Percentiles rank a stretch among this genome's conserved stretches.
Evolutionary conservation across 2,113 vertebrate species (phyloP).

Genomic region (Rana temporaria): DNA sequence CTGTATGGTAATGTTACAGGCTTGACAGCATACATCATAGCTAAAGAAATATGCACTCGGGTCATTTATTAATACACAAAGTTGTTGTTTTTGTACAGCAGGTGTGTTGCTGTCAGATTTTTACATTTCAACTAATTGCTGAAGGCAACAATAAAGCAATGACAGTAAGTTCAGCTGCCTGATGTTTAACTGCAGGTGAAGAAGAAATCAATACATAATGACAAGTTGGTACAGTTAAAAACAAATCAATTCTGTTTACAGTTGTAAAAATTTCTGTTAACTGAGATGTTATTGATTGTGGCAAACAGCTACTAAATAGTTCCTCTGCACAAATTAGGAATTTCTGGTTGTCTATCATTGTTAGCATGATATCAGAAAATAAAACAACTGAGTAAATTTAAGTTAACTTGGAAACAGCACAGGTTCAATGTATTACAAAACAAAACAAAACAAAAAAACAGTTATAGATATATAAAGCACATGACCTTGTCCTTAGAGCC

Average conservation of each 20-base stretch:
- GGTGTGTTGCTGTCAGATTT: not conserved
- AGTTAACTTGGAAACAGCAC: too few relatives aligned
- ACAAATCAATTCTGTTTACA: constrained; percentile 55
- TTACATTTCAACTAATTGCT: not conserved
- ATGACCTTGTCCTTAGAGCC: too few relatives aligned
- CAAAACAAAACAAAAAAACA: too few relatives aligned
- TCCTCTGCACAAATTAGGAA: not conserved
- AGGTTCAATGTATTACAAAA: too few relatives aligned
- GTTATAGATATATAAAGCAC: too few relatives aligned
- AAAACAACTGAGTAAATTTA: not conserved
- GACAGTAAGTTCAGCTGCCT: not conserved
- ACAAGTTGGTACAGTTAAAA: constrained; percentile 58
- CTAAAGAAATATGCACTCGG: too few relatives aligned
- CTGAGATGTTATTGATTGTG: constrained; percentile 44
- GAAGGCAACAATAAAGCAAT: not conserved
- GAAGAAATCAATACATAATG: constrained; percentile 55
- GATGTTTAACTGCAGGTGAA: constrained; percentile 1
- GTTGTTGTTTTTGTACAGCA: too few relatives aligned
- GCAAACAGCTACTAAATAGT: constrained; percentile 46
- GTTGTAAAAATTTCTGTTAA: constrained; percentile 63
- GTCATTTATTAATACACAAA: not conserved
- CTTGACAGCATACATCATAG: not conserved
- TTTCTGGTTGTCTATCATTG: constrained; percentile 1
- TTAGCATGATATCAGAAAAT: not conserved
- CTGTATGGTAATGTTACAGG: constrained; percentile 2